Percentiles rank a stretch among this genome's conserved stretches.
Conservation (phyloP, 2,113 vertebrate genomes). For the Pygoscelis antarcticus region DNA sequence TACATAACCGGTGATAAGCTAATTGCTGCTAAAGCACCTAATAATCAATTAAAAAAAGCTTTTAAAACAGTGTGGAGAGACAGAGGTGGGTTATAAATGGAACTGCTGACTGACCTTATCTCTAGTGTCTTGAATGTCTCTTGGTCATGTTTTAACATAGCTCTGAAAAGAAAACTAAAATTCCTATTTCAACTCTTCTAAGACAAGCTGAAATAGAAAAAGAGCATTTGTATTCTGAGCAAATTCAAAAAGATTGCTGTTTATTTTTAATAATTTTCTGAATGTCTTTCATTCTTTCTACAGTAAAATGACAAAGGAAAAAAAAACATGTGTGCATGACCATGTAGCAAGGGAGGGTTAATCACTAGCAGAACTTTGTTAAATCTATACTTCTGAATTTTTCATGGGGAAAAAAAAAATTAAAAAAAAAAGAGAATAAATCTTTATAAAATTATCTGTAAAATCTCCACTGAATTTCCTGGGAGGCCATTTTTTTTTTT, state of each 20-base stretch:
- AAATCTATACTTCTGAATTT: not conserved
- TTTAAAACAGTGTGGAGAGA: conserved; percentile 53
- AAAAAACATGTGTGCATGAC: not conserved
- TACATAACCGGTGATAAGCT: conserved; percentile 20
- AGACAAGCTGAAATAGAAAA: not conserved
- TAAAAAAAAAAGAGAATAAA: not conserved
- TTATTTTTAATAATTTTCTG: not conserved
- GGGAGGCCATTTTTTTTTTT: not conserved
- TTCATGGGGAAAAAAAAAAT: not conserved
- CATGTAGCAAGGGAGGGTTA: not conserved
- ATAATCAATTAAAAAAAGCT: conserved; percentile 74
- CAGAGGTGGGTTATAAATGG: conserved; percentile 65
- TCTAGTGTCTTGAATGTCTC: conserved; percentile 18
- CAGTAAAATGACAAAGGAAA: not conserved
- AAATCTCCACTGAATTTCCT: not conserved
- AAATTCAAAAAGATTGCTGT: not conserved
- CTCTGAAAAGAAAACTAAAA: conserved; percentile 36
- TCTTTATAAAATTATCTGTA: not conserved
- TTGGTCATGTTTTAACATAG: conserved; percentile 31
- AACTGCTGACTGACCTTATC: conserved; percentile 72
- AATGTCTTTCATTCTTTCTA: not conserved
- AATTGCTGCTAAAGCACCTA: conserved; percentile 51
- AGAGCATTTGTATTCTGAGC: not conserved
- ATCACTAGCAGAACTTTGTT: not conserved
- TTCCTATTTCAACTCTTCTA: conserved; percentile 15